Conservation (phyloP, 2,797 vertebrate species). For the Phrynocephalus vlangalii region DNA sequence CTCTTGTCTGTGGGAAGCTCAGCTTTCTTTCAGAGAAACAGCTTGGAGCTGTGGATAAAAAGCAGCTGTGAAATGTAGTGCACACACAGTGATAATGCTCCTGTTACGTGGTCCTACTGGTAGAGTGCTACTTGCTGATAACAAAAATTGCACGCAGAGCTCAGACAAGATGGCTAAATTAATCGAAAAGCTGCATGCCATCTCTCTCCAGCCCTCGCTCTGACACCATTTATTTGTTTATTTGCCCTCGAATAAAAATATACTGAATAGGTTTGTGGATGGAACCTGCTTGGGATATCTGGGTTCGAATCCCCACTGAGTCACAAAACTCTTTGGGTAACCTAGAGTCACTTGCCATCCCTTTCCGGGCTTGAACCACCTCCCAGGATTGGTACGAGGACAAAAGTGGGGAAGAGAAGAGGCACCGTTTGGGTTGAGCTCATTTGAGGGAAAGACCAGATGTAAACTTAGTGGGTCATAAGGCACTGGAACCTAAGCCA, state of each 20-base stretch:
- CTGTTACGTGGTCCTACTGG: neutral
- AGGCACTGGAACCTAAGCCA: too few relatives aligned
- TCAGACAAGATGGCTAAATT: neutral
- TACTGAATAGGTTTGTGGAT: too few relatives aligned
- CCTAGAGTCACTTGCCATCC: too few relatives aligned
- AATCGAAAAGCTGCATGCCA: neutral
- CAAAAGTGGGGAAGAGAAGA: too few relatives aligned
- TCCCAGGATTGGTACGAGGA: too few relatives aligned
- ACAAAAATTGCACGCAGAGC: neutral
- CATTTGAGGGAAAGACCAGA: too few relatives aligned
- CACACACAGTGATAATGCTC: neutral
- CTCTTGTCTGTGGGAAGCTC: constrained; percentile 18
- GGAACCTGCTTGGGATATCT: too few relatives aligned
- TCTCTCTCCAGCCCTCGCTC: neutral
- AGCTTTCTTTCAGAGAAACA: constrained; percentile 15
- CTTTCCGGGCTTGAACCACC: too few relatives aligned
- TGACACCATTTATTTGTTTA: neutral
- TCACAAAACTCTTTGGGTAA: too few relatives aligned
- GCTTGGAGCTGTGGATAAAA: constrained; percentile 7
- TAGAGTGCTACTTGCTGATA: neutral
- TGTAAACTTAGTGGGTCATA: too few relatives aligned
- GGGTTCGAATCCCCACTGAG: too few relatives aligned
- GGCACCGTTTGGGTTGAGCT: too few relatives aligned
- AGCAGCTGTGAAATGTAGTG: constrained; percentile 1
- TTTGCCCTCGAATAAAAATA: neutral